These are phyloP conservation scores for Sturnira hondurensis DNA, from an alignment of 2,113 vertebrate species.

Conservation along the genomic window DNA sequence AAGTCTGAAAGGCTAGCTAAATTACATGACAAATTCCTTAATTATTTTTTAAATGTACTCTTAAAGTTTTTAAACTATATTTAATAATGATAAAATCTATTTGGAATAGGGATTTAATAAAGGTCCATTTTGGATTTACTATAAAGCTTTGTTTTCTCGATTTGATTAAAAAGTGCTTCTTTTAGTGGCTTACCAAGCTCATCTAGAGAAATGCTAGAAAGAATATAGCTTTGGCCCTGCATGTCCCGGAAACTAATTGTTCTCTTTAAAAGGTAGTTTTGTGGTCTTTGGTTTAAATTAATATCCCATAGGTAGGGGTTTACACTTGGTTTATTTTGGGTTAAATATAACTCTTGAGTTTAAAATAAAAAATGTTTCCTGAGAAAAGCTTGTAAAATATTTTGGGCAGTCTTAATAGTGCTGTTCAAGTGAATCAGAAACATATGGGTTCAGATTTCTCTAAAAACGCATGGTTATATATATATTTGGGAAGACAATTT, in stretches of 20 bases:
- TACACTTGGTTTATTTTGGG: slow-evolving; percentile 58
- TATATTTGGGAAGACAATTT: neutral
- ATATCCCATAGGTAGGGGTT: slow-evolving; percentile 43
- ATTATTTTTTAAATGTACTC: neutral
- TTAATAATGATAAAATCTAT: slow-evolving; percentile 72
- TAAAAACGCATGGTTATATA: neutral
- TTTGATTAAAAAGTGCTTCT: slow-evolving; percentile 55
- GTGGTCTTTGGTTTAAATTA: slow-evolving; percentile 53
- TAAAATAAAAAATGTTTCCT: slow-evolving; percentile 53
- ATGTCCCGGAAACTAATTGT: slow-evolving; percentile 3
- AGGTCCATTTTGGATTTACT: slow-evolving; percentile 64
- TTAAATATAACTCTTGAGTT: slow-evolving; percentile 52
- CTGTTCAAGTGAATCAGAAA: slow-evolving; percentile 54
- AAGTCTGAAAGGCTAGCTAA: slow-evolving; percentile 57
- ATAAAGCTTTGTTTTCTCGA: slow-evolving; percentile 52
- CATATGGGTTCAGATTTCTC: slow-evolving; percentile 57
- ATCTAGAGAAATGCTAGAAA: neutral
- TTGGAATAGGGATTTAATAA: slow-evolving; percentile 62
- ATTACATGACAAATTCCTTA: slow-evolving; percentile 62
- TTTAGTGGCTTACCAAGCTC: neutral
- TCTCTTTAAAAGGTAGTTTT: slow-evolving; percentile 51
- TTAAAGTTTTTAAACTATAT: neutral
- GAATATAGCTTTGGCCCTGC: neutral
- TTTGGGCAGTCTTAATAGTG: neutral
- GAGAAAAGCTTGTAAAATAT: slow-evolving; percentile 70